Base-by-base conservation (phyloP, 2,113 vertebrate species). In the Potamarius usumacintae region DNA sequence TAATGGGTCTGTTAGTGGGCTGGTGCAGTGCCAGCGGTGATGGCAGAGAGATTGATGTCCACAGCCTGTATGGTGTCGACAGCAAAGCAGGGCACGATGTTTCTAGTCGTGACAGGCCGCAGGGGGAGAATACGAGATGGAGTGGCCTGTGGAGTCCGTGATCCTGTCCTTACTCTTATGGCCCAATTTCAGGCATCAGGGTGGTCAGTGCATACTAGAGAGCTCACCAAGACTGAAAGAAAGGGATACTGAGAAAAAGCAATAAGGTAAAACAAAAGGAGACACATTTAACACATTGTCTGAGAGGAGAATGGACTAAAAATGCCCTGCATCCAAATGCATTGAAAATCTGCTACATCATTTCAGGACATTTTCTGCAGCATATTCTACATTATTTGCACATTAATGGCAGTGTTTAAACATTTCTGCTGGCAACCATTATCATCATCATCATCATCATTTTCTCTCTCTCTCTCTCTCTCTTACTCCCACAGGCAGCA, bases 1-100 rank as follows among this genome's bases (percentile, higher is more conserved):
- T 86, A 84, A 86, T 86, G 74, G 88, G 71, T 89, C 81, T 83
- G 80, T 89, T 89, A 89, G 74, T 78, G 85, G 82, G 50, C 84
- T 84, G 85, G 88, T 83, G 42, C 74, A 55, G 72, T 79, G 88
- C 85, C 81, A 89, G 81, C 55, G 4, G 17, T 86, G 85, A 79
- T 42, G 4, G 79, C 58, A 3, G 17, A 76, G 72, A 86, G 85
- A 89, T 86, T 89, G 88, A 89, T 89, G 71, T 74, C 79, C 27
- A 57, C 25, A 63, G 71, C 34, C 85, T 89, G 88, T 65, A 67
- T 15, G 15, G 9, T 25, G 84, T 82, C 69, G 80, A 89, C 62
- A 83, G 85, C 34, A 82, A 86, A 86, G 62, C 72, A 71, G 81
- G 60, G 80, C 81, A 86, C 30, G 18, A 76, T 79, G 62, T 82